Base-by-base conservation (phyloP, 2,888 invertebrate species). In the Drosophila paracracens region DNA sequence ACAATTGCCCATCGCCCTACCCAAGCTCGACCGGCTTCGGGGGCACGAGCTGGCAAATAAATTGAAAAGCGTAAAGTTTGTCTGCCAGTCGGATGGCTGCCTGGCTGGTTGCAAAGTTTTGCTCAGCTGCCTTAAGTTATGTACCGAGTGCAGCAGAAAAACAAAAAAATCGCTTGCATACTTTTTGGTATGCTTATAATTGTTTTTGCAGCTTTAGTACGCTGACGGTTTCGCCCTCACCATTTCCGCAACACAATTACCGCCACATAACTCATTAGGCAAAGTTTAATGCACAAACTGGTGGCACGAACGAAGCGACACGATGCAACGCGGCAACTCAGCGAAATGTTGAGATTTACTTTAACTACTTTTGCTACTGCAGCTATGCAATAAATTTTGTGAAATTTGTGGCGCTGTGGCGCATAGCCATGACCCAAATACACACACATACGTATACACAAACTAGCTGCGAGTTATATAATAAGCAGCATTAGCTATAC, bases 311-410 rank as follows among this genome's bases (percentile, higher is more conserved):
- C n/a, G 46, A n/a, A 33, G 54, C 50, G 27, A 27, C 29, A 31
- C 52, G 48, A 35, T 27, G 25, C 51, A n/a, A 31, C 13, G 58
- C 31, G 33, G 51, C 60, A 33, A n/a, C 35, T 52, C 33, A 27
- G 38, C 68, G 56, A 68, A 65, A 67, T 72, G 83, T 67, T 74
- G 70, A 82, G 87, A 87, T 88, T 88, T 87, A 84, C 79, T 84
- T 88, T 74, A 80, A 84, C 84, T 81, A 81, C 81, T 81, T 77
- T 67, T 75, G 73, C 76, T 84, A 82, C 88, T 79, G 83, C 79
- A 83, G 89, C 82, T 89, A 82, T 88, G 83, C 89, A 81, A 88
- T 85, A 88, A 82, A 89, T 88, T 79, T 74, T 68, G 62, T 65
- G 58, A 73, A 81, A 79, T 83, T 81, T 71, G 72, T 76, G 78